Evolutionary conservation across 2,113 vertebrate species (phyloP).

Genomic region (Sander lucioperca): DNA sequence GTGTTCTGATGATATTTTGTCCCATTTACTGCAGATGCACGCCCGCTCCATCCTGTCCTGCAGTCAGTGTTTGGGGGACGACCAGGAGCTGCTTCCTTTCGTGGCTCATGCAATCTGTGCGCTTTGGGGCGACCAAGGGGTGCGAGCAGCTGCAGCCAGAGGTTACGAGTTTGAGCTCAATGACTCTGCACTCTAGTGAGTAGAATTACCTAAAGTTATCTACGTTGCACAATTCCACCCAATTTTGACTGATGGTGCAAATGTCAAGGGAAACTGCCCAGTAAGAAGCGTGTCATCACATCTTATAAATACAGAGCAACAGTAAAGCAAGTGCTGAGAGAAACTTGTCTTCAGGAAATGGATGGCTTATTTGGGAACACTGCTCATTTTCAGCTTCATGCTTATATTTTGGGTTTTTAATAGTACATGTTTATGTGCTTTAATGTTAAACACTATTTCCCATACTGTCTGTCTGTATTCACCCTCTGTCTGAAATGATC

Average conservation of each 20-base stretch:
- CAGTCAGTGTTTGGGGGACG: conserved; percentile 79
- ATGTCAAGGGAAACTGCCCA: conserved; percentile 55
- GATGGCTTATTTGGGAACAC: no score
- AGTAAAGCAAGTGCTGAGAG: conserved; percentile 29
- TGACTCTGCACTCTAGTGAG: conserved; percentile 87
- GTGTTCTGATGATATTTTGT: not conserved
- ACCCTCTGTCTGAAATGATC: no score
- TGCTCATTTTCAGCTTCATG: no score
- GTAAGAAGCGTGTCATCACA: conserved; percentile 16
- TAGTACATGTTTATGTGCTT: no score
- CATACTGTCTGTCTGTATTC: no score
- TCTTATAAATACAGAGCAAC: conserved; percentile 31
- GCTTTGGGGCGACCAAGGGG: conserved; percentile 83
- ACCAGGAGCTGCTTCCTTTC: conserved; percentile 83
- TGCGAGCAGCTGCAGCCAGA: conserved; percentile 76
- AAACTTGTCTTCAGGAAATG: conserved; percentile 42
- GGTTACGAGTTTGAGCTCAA: conserved; percentile 85
- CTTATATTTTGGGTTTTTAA: no score
- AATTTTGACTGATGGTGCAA: conserved; percentile 39
- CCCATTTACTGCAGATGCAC: conserved; percentile 64
- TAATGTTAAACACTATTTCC: no score
- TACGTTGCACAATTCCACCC: not conserved
- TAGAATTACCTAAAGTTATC: conserved; percentile 45
- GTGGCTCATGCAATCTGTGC: conserved; percentile 79
- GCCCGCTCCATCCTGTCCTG: conserved; percentile 83